A percentile compares a stretch with the other conserved stretches of the same genome.
Evolutionary conservation across 2,113 vertebrate species (phyloP).

Genomic region (Hypocryptadius cinnamomeus): DNA sequence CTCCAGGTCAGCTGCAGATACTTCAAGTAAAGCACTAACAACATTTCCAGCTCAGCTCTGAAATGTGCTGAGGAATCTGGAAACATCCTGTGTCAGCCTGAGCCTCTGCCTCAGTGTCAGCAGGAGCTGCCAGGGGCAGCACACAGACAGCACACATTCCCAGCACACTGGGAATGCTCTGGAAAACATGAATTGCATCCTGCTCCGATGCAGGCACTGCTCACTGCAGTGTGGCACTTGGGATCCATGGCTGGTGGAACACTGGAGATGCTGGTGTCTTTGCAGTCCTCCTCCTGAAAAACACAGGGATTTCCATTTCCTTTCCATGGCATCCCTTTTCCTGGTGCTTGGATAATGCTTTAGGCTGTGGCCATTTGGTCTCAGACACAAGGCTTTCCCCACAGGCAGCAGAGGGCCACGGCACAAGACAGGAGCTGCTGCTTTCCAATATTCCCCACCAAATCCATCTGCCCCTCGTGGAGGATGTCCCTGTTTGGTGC

Average conservation of each 20-base stretch:
- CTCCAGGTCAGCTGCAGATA: background rate
- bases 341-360: background rate
- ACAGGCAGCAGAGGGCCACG: background rate
- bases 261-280: background rate
- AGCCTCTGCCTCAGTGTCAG: fast-evolving
- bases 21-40: background rate
- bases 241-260: background rate
- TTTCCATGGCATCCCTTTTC: background rate
- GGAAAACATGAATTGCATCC: background rate
- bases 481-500: background rate
- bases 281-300: background rate
- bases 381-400: background rate
- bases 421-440: background rate
- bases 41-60: background rate
- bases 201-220: background rate
- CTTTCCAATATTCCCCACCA: background rate
- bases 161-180: background rate
- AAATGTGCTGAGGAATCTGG: background rate
- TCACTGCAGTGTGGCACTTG: background rate
- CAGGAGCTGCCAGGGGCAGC: fast-evolving
- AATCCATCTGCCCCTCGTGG: fast-evolving
- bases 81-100: background rate
- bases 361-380: background rate
- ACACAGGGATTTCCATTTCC: background rate
- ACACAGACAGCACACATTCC: background rate